These are phyloP conservation scores for Alosa alosa DNA, from an alignment of 2,113 vertebrate genomes.

Conservation along the genomic window DNA sequence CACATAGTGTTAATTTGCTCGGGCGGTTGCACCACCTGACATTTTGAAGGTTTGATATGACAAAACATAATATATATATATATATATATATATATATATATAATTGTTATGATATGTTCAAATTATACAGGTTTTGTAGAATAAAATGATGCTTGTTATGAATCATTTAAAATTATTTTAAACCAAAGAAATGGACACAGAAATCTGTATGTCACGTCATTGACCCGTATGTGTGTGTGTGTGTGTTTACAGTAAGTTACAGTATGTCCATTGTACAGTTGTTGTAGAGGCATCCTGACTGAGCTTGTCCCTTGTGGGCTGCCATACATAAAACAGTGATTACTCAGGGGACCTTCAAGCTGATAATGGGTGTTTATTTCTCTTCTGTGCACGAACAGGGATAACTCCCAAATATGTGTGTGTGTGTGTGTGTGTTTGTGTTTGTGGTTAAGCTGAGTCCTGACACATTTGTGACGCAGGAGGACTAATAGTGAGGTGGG, in stretches of 20 bases:
- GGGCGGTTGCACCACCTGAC: too few relatives aligned
- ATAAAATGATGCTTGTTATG: too few relatives aligned
- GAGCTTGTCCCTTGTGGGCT: background rate
- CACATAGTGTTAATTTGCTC: too few relatives aligned
- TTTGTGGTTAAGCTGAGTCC: slow-evolving; percentile 18
- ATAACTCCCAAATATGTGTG: background rate
- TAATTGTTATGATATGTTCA: too few relatives aligned
- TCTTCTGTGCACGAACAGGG: background rate
- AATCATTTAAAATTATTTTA: too few relatives aligned
- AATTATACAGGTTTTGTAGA: too few relatives aligned
- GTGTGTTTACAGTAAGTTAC: background rate
- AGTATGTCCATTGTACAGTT: background rate
- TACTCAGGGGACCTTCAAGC: slow-evolving; percentile 22
- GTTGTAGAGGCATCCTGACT: background rate
- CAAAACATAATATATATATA: too few relatives aligned
- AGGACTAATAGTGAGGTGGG: background rate
- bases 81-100: too few relatives aligned
- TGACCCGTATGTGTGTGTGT: background rate
- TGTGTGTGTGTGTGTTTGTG: slow-evolving; percentile 40
- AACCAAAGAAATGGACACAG: too few relatives aligned
- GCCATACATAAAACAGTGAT: background rate
- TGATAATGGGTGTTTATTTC: slow-evolving; percentile 15
- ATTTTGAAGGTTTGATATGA: too few relatives aligned
- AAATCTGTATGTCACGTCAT: too few relatives aligned
- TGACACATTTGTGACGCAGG: background rate